phyloP scores from a whole-genome alignment of 2,113 vertebrate genomes.

The Tympanuchus pallidicinctus region DNA sequence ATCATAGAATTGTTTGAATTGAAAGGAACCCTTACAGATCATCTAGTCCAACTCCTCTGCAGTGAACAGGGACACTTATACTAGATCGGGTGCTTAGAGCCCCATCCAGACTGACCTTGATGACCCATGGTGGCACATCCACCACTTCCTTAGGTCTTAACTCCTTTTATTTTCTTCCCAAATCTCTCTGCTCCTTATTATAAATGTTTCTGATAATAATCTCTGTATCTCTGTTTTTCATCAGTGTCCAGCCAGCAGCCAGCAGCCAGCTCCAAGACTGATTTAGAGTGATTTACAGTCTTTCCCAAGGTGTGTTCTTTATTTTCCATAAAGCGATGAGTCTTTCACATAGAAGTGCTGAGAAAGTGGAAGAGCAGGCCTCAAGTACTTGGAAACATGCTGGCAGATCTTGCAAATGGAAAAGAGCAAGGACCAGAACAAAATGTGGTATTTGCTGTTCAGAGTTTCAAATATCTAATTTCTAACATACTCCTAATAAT shows the following conservation, averaged over 20 bases:
- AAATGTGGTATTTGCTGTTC: accelerated
- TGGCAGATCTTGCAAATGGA: background rate
- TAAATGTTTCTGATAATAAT: background rate
- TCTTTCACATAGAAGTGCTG: background rate
- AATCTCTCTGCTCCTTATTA: background rate
- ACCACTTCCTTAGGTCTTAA: background rate
- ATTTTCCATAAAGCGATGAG: background rate
- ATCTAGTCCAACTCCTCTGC: too few species aligned
- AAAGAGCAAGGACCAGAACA: background rate
- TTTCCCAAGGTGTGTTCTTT: background rate
- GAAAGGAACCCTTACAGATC: too few species aligned
- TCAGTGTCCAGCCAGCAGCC: accelerated
- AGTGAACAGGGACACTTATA: too few species aligned
- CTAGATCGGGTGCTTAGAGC: too few species aligned
- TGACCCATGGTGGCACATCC: too few species aligned
- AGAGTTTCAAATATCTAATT: background rate
- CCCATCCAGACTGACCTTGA: too few species aligned
- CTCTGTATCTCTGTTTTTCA: background rate
- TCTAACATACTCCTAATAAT: background rate
- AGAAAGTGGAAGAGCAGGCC: background rate
- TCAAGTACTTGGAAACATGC: background rate
- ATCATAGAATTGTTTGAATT: too few species aligned
- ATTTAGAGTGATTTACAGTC: background rate
- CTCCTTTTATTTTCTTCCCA: background rate
- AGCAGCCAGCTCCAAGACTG: background rate